Evolutionary conservation across 2,888 invertebrate genomes (phyloP), one percentile per base, ranked within the genome.

Genomic region (Drosophila putrida): DNA sequence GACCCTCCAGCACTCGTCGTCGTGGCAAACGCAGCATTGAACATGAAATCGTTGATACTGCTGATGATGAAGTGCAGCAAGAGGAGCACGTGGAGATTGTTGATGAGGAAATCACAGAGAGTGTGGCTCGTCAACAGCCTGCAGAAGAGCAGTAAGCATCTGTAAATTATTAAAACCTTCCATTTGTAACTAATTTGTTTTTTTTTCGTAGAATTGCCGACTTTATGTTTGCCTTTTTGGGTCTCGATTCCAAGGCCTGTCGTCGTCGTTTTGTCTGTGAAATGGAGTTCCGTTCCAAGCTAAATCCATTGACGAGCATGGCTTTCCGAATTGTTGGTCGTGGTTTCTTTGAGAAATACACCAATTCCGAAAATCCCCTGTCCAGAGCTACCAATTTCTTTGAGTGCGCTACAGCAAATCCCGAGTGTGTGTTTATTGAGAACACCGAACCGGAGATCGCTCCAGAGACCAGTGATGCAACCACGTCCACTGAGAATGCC

Each of bases 201-300:
- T 11, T 11, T 6, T n/a, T 13, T 39, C 31, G 4, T 50, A 92
- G 92, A 77, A 91, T 92, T 58, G 91, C 91, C 13, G 91, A 93
- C 11, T 89, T 93, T 11, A 85, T 92, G 80, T 92, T 93, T 35
- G 79, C 76, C 27, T 93, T 93, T 62, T 75, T 93, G 79, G 92
- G 92, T 0, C 81, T 92, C 33, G 90, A 90, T 57, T 89, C 92
- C 4, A 85, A 88, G 8, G 91, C 91, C 6, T 94, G 94, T 63
- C 93, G 93, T 70, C 93, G 91, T 67, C 93, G 93, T 64, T 93
- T 94, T 75, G 91, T 94, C 8, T 94, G 94, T 67, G 93, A 93
- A 90, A 92, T 93, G 80, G 93, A 94, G 72, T 93, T 92, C 71
- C 92, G 91, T 31, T 91, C 93, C 2, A 91, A 91, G 63, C 69